These are phyloP conservation scores for Calonectris borealis DNA, from an alignment of 2,113 vertebrate species.

Conservation along the genomic window DNA sequence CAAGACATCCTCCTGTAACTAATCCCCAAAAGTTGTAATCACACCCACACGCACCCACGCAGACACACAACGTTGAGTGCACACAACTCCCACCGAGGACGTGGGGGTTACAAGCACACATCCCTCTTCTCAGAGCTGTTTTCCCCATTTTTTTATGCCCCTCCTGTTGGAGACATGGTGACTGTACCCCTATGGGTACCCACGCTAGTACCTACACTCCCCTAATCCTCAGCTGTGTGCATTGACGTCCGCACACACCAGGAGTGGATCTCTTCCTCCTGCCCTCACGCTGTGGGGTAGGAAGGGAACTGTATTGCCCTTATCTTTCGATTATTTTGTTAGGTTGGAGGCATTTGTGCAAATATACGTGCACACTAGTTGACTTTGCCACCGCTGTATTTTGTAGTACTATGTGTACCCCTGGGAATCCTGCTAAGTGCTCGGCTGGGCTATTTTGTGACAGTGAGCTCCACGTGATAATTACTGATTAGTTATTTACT, in stretches of 20 bases:
- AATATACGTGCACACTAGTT: neutral
- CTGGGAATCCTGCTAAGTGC: neutral
- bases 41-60: fast-evolving
- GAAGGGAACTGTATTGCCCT: neutral
- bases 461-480: neutral
- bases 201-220: neutral
- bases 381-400: neutral
- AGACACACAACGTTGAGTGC: neutral
- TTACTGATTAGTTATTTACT: neutral
- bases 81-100: fast-evolving
- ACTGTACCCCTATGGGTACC: fast-evolving
- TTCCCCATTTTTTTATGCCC: neutral
- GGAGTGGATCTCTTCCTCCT: neutral
- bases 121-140: neutral
- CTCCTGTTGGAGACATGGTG: neutral
- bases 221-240: neutral
- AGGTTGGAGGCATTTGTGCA: neutral
- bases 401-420: fast-evolving
- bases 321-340: neutral
- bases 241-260: fast-evolving
- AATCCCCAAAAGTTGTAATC: neutral
- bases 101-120: neutral
- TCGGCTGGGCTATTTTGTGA: neutral
- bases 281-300: fast-evolving
- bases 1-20: neutral